Base-by-base conservation (phyloP, 2,888 invertebrate genomes). In the Ligdia adustata region DNA sequence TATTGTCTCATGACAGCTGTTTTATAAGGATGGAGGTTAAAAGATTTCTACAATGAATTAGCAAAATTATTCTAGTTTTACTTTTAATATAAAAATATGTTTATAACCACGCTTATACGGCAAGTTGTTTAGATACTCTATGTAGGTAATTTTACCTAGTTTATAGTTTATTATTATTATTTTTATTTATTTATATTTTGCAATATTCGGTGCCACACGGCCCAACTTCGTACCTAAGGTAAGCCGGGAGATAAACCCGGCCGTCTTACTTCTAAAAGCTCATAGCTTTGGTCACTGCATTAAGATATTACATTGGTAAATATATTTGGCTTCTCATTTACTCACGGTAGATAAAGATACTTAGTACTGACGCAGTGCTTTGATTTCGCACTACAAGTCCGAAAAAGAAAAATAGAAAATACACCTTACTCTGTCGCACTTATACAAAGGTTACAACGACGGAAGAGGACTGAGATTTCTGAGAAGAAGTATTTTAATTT, bases 241-340 rank as follows among this genome's bases (percentile, higher is more conserved):
- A 18, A 52, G 13, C 48, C 54, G 50, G 44, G 51, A 33, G 40
- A 35, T 35, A 40, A 18, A 29, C 28, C 47, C 41, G 37, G 61
- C 58, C 60, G 57, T 33, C 69, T 66, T 69, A 70, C 57, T 66
- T 61, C 68, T 75, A 79, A 79, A 83, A 86, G 87, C 87, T 87
- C 71, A 77, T 73, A 87, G 88, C 89, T 88, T 90, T 89, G 86
- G 88, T 88, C 87, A 81, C 78, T 77, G 66, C 62, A 72, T 71
- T 72, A 63, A 63, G 52, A 64, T 79, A 82, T 86, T 84, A 37
- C n/a, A 37, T 37, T 55, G 52, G 50, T 55, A 55, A 66, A 63
- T 60, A 62, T 65, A 66, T 87, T 85, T 86, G 85, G 85, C 82
- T 79, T 76, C 6, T 22, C 75, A 69, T 57, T 46, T 22, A 57